Percentiles rank a stretch among this genome's conserved stretches.
Conservation (phyloP, 2,888 invertebrate genomes). For the Clunio marinus region DNA sequence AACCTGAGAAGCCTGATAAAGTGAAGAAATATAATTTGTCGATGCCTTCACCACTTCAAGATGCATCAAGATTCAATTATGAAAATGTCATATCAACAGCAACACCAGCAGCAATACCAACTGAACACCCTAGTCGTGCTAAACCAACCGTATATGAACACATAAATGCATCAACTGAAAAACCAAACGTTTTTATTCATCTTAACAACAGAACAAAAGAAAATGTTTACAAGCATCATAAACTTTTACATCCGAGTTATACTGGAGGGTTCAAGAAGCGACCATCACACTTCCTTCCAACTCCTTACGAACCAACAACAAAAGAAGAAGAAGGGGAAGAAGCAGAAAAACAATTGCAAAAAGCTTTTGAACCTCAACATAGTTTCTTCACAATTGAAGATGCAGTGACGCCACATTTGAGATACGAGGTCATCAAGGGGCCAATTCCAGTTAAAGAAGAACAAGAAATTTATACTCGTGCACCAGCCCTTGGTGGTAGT, state of each 20-base stretch:
- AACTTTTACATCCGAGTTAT: slow-evolving; percentile 40
- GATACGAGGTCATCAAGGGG: neutral
- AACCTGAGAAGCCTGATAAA: neutral
- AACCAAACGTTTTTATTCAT: slow-evolving; percentile 40
- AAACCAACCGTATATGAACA: neutral
- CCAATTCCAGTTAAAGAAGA: slow-evolving; percentile 8
- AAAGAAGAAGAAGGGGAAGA: slow-evolving; percentile 24
- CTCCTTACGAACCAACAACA: slow-evolving; percentile 34
- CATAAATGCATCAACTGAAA: slow-evolving; percentile 40
- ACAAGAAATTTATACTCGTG: slow-evolving; percentile 1
- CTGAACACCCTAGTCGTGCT: neutral
- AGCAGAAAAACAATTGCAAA: slow-evolving; percentile 22
- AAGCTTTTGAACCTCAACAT: slow-evolving; percentile 39
- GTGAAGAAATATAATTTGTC: slow-evolving; percentile 26
- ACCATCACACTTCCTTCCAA: slow-evolving; percentile 37
- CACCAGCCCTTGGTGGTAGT: neutral
- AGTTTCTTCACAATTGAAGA: slow-evolving; percentile 43
- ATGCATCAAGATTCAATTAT: slow-evolving; percentile 37
- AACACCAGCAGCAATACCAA: slow-evolving; percentile 7
- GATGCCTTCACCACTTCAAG: slow-evolving; percentile 39
- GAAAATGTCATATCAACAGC: slow-evolving; percentile 34
- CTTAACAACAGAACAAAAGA: slow-evolving; percentile 37
- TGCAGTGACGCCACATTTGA: slow-evolving; percentile 41
- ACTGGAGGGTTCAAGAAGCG: slow-evolving; percentile 20
- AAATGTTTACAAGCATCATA: slow-evolving; percentile 40